These are phyloP conservation scores for Lagopus leucura DNA, from an alignment of 2,113 vertebrate species.

Conservation along the genomic window DNA sequence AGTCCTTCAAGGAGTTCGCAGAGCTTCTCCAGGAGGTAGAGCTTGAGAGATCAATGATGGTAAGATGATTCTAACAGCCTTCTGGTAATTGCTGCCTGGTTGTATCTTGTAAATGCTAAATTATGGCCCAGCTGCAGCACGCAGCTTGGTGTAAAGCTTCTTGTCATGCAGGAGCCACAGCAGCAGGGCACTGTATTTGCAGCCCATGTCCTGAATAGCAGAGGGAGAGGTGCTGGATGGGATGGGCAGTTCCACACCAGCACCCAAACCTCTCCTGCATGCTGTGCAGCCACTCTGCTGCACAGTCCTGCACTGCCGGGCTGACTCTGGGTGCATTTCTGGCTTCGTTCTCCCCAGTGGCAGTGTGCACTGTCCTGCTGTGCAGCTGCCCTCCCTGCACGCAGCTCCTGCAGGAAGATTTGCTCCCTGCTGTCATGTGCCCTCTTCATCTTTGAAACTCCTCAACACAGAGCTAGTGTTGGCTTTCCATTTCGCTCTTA, in stretches of 20 bases:
- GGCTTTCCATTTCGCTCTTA: slow-evolving; percentile 36
- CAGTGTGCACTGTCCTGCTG: background rate
- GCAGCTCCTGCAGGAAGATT: background rate
- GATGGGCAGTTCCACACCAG: background rate
- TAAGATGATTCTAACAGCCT: slow-evolving; percentile 65
- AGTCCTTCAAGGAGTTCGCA: slow-evolving; percentile 97
- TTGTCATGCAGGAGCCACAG: background rate
- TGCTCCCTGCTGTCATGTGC: background rate
- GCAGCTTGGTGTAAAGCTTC: background rate
- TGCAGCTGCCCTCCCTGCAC: background rate
- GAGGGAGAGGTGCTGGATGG: background rate
- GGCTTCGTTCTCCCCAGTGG: rapidly evolving
- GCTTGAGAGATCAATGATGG: slow-evolving; percentile 97
- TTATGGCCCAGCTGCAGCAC: rapidly evolving
- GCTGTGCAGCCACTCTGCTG: background rate
- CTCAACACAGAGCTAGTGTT: slow-evolving; percentile 1
- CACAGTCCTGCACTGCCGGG: too few species aligned
- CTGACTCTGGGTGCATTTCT: background rate
- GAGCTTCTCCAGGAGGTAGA: slow-evolving; percentile 94
- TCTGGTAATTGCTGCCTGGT: background rate
- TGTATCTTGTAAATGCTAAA: background rate
- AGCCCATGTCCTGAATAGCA: background rate
- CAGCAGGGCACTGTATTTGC: rapidly evolving
- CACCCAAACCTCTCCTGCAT: background rate
- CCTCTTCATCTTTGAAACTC: slow-evolving; percentile 16